Conservation (phyloP, 2,797 vertebrate species). For the Apogon hyalosoma region DNA sequence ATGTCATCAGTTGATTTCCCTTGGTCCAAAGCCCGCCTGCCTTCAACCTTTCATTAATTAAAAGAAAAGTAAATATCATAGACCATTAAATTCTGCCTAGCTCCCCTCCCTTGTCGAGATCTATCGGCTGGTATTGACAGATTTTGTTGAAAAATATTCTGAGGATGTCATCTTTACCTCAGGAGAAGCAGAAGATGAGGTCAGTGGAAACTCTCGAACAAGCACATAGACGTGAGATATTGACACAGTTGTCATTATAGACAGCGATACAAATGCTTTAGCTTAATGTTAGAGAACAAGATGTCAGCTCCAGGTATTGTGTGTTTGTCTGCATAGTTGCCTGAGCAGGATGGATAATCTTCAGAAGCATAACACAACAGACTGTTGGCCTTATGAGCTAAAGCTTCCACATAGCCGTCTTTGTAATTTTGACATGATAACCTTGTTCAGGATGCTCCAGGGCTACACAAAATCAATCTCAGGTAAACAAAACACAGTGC, state of each 20-base stretch:
- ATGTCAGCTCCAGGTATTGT: not conserved
- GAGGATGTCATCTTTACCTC: not conserved
- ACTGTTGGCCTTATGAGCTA: not conserved
- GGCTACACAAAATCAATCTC: conserved; percentile 17
- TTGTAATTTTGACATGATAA: conserved; percentile 22
- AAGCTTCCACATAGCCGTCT: conserved; percentile 12
- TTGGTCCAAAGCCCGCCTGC: conserved; percentile 34
- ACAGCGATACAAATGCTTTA: not conserved
- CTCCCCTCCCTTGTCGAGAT: conserved; percentile 11
- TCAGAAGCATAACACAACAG: not conserved
- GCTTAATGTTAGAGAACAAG: not conserved
- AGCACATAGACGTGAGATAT: not conserved
- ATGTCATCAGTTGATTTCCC: conserved; percentile 56
- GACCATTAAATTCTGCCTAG: conserved; percentile 36
- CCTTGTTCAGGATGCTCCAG: conserved; percentile 14
- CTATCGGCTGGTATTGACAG: conserved; percentile 21
- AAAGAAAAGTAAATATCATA: conserved; percentile 51
- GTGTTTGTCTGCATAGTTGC: not conserved
- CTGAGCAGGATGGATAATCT: not conserved
- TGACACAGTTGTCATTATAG: not conserved
- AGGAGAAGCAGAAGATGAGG: not conserved
- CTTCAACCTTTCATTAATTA: conserved; percentile 55
- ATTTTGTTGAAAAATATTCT: conserved; percentile 13
- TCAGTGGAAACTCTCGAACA: not conserved
- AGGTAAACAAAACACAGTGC: conserved; percentile 9